Conservation (phyloP, 2,888 invertebrate species). For the Ectobius pallidus region DNA sequence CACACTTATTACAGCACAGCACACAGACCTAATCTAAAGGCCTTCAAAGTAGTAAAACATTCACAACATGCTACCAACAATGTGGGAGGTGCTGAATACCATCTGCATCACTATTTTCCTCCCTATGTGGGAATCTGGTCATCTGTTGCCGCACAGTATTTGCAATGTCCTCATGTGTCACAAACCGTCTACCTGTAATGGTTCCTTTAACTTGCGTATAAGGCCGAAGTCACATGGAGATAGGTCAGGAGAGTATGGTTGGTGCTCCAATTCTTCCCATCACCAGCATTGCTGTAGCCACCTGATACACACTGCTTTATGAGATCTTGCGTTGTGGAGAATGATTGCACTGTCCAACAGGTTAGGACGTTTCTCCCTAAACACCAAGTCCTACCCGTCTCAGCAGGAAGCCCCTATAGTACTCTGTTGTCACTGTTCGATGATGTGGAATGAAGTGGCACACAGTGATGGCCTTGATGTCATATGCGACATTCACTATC, state of each 20-base stretch:
- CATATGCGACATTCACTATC: too few species aligned
- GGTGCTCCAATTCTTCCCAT: neutral
- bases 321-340: constrained; percentile 6
- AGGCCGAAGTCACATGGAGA: neutral
- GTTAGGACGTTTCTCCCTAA: neutral
- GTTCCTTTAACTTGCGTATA: neutral
- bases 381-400: neutral
- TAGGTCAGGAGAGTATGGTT: neutral
- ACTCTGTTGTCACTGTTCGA: too few species aligned
- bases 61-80: neutral
- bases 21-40: too few species aligned
- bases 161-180: neutral
- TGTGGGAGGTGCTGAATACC: neutral
- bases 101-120: constrained; percentile 8
- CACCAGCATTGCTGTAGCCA: neutral
- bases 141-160: constrained; percentile 2
- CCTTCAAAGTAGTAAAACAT: neutral
- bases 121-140: neutral
- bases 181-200: neutral
- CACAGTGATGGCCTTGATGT: too few species aligned
- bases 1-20: too few species aligned
- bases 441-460: too few species aligned
- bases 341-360: neutral
- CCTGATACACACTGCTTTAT: neutral
- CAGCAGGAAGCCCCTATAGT: neutral